A percentile compares a stretch with the other conserved stretches of the same genome.
Conservation (phyloP, 2,797 vertebrate genomes). For the Etheostoma perlongum region DNA sequence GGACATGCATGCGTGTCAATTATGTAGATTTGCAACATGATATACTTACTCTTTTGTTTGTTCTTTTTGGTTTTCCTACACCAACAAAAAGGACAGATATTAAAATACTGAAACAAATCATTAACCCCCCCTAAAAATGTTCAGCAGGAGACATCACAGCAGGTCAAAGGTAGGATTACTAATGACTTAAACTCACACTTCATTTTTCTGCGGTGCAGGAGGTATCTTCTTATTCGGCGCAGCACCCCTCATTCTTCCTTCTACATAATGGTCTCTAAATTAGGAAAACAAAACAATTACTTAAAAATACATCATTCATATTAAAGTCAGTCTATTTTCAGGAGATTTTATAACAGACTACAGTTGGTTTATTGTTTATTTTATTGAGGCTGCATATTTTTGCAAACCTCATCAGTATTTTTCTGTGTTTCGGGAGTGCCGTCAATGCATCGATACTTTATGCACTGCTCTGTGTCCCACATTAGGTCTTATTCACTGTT, state of each 20-base stretch:
- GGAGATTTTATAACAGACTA: background rate
- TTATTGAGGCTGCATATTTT: background rate
- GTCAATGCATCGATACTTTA: background rate
- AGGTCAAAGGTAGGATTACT: background rate
- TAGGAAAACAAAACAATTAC: slow-evolving; percentile 12
- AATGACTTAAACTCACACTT: slow-evolving; percentile 88
- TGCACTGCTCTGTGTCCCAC: background rate
- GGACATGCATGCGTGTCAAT: background rate
- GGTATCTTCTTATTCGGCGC: slow-evolving; percentile 98
- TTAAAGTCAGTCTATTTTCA: background rate
- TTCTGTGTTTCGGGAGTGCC: background rate
- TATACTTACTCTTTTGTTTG: slow-evolving; percentile 95
- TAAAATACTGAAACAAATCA: background rate
- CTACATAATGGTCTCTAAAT: slow-evolving; percentile 97
- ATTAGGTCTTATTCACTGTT: background rate
- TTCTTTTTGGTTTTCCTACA: slow-evolving; percentile 98
- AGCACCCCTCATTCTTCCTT: slow-evolving; percentile 99
- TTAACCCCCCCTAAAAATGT: background rate
- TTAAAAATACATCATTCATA: background rate
- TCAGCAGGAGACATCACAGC: background rate
- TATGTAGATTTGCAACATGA: background rate
- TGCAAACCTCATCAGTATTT: background rate
- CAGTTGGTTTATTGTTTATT: background rate
- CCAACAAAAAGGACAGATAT: background rate
- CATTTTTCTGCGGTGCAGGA: slow-evolving; percentile 95